Evolutionary conservation across 2,888 invertebrate species (phyloP).

Genomic region (Xanthorhoe spadicearia): DNA sequence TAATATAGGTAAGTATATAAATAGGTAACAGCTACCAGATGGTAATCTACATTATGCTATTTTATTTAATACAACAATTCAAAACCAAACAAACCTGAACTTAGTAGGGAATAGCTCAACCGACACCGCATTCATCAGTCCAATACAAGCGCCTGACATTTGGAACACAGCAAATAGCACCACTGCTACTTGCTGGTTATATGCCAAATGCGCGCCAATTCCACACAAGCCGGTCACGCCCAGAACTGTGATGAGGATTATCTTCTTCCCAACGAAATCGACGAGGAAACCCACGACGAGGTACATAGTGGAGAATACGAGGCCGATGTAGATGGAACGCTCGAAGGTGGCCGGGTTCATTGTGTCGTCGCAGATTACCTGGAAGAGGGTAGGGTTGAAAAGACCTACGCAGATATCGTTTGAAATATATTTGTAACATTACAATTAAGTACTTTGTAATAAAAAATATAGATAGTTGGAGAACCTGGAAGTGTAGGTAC

Average conservation of each 20-base stretch:
- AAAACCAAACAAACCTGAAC: conserved; percentile 58
- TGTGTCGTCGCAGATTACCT: conserved; percentile 76
- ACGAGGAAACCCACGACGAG: conserved; percentile 86
- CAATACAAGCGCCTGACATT: conserved; percentile 84
- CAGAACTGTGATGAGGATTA: conserved; percentile 79
- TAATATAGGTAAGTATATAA: no score
- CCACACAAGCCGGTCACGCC: conserved; percentile 83
- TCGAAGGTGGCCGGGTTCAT: conserved; percentile 87
- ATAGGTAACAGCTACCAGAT: no score
- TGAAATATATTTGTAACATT: no score
- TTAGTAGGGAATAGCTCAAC: conserved; percentile 86
- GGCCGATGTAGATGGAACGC: conserved; percentile 87
- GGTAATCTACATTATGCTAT: no score
- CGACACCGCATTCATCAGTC: conserved; percentile 83
- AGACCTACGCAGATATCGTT: no score
- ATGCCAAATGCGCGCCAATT: conserved; percentile 85
- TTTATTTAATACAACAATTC: no score
- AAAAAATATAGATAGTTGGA: no score
- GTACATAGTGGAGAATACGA: conserved; percentile 87
- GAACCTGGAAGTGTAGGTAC: no score
- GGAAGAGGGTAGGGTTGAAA: conserved; percentile 11
- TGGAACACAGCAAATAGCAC: conserved; percentile 84
- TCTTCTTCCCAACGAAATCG: conserved; percentile 81
- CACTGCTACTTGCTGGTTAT: conserved; percentile 84
- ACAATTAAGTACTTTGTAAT: no score